Evolutionary conservation across 2,797 vertebrate species (phyloP), one percentile per base, ranked within the genome.

Genomic region (Gallirallus australis): DNA sequence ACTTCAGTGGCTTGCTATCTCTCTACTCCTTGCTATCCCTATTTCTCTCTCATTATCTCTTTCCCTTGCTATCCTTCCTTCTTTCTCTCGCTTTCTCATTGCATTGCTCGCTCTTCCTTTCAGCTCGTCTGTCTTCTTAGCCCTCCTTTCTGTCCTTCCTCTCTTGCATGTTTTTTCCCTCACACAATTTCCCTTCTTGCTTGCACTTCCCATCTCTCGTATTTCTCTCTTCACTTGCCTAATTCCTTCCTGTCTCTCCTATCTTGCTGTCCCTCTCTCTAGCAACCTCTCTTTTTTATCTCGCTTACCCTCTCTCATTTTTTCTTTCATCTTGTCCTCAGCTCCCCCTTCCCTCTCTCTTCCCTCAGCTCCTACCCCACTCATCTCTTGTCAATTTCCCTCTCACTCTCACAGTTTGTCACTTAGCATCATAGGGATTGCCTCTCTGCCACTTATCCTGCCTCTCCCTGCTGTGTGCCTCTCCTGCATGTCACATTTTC

Each of bases 91-190:
- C 35, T 61, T 82, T 50, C 33, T 17, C 13, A 15, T 54, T 66
- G 31, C 16, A 16, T 18, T 31, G 11, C 4, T 3, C 23, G 19
- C 2, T 15, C 24, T 18, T 15, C 23, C 4, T 35, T 40, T 21
- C 33, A 5, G 15, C 28, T 66, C 25, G 6, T 0, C 0, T 37
- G 39, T 77, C 24, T 47, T 61, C 5, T 5, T 72, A 6, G 23
- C 25, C 15, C 28, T 72, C 9, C 12, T 73, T 89, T 82, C n/a
- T 40, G 3, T 65, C 40, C n/a, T 85, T 4, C 25, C 9, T 60
- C 30, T 60, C 30, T 52, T 52, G 4, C 15, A 16, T 37, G 25
- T n/a, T 66, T 69, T 61, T 61, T 31, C 24, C 28, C 14, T 71
- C 53, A 57, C 20, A 42, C 48, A 71, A 39, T 72, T 84, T 35